Base-by-base conservation (phyloP, 2,888 invertebrate species). In the Hylaea fasciaria region DNA sequence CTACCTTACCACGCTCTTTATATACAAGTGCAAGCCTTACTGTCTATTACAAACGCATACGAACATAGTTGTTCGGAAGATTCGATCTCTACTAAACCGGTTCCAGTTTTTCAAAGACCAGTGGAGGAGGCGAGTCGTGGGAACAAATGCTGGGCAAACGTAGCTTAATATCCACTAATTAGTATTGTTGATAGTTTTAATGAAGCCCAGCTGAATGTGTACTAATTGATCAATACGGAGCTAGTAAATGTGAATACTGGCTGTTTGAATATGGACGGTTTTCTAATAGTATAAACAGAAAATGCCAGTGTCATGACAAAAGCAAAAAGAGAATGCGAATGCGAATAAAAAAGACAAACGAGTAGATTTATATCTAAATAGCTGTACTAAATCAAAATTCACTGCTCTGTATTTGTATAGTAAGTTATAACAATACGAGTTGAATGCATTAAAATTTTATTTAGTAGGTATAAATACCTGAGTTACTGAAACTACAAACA, bases 61-160 rank as follows among this genome's bases (percentile, higher is more conserved):
- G 45, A 59, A 56, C 71, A 68, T 59, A 63, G 70, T 70, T 64
- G 71, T 64, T 76, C 74, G 64, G 69, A 68, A 74, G 77, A 75
- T 78, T 75, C 74, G 72, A 80, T 80, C 78, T 80, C 75, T 71
- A 68, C 64, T 50, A 74, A 88, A 89, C 88, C 88, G 87, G 89
- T 88, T 84, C 43, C 60, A 71, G 73, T 86, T 88, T 88, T 88
- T 86, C 83, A 83, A 83, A 83, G 72, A 66, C 71, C 71, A 65
- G 68, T 74, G 72, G 67, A 70, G 67, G 63, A 60, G 55, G 65
- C 69, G 71, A 73, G 70, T 65, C 85, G 84, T 87, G 87, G 83
- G 86, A 89, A 86, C 77, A 81, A 78, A 77, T 68, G 65, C 73
- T 70, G 65, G 69, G 69, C 70, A 68, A 67, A 61, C 58, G 56